phyloP scores from a whole-genome alignment of 2,797 vertebrate genomes.

The Amphiprion clarkii region DNA sequence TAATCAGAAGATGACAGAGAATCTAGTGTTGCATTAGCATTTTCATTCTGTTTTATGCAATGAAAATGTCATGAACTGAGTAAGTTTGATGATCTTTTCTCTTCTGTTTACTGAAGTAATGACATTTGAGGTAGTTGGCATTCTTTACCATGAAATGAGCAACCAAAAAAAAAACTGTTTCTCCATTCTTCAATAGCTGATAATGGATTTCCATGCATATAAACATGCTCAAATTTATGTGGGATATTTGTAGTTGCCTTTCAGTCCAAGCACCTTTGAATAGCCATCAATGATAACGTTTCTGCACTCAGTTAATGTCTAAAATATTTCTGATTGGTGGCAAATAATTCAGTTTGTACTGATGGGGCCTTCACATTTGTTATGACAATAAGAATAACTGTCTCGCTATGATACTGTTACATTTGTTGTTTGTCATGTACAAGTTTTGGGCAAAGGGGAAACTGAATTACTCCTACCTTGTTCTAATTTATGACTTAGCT shows the following conservation, averaged over 20 bases:
- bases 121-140: background rate
- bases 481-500: background rate
- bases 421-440: background rate
- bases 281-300: background rate
- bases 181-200: background rate
- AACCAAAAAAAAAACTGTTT: background rate
- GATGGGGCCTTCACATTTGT: constrained; percentile 9
- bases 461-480: background rate
- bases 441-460: background rate
- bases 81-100: background rate
- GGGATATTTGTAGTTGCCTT: constrained; percentile 36
- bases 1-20: background rate
- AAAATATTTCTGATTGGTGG: constrained; percentile 1
- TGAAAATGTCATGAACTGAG: background rate
- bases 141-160: background rate
- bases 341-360: background rate
- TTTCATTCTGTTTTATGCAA: constrained; percentile 7
- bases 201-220: background rate
- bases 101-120: background rate
- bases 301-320: background rate
- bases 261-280: constrained; percentile 18
- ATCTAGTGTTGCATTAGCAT: background rate
- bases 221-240: background rate
- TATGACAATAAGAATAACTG: background rate
- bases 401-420: background rate